A percentile compares a stretch with the other conserved stretches of the same genome.
Evolutionary conservation across 2,888 invertebrate species (phyloP).

Genomic region (Scelioninae gen. 2): DNA sequence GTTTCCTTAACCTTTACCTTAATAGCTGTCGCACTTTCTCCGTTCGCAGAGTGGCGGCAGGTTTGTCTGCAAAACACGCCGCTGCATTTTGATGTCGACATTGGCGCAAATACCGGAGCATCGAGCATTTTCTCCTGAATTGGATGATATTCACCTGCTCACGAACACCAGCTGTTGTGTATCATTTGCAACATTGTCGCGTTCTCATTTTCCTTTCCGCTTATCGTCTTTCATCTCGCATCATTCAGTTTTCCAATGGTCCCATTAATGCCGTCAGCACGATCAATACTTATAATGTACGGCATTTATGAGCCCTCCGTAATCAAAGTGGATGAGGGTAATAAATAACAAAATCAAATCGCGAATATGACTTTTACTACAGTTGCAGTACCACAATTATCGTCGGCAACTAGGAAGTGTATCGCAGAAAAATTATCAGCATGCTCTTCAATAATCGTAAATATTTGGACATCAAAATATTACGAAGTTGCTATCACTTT

Average conservation of each 20-base stretch:
- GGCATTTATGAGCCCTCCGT: neutral
- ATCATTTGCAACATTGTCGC: slow-evolving; percentile 39
- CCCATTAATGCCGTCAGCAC: neutral
- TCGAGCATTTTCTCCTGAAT: slow-evolving; percentile 50
- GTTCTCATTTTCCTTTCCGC: slow-evolving; percentile 43
- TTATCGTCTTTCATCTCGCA: slow-evolving; percentile 21
- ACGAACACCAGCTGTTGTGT: slow-evolving; percentile 21
- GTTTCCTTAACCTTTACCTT: slow-evolving; percentile 73
- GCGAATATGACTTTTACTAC: no score
- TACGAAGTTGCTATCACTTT: no score
- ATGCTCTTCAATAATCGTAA: no score
- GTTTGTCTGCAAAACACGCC: slow-evolving; percentile 54
- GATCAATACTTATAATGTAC: neutral
- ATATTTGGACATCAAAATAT: no score
- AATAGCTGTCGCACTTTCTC: slow-evolving; percentile 73
- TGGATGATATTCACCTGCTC: slow-evolving; percentile 49
- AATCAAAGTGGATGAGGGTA: slow-evolving; percentile 2
- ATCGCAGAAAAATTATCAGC: no score
- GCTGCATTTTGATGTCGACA: slow-evolving; percentile 63
- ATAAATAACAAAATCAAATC: slow-evolving; percentile 1
- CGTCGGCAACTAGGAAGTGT: no score
- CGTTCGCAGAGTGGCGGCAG: slow-evolving; percentile 65
- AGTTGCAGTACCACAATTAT: no score
- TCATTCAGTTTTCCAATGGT: slow-evolving; percentile 4
- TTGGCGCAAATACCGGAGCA: slow-evolving; percentile 62